phyloP scores from a whole-genome alignment of 2,797 vertebrate species.

The Acrossocheilus wenchowensis region DNA sequence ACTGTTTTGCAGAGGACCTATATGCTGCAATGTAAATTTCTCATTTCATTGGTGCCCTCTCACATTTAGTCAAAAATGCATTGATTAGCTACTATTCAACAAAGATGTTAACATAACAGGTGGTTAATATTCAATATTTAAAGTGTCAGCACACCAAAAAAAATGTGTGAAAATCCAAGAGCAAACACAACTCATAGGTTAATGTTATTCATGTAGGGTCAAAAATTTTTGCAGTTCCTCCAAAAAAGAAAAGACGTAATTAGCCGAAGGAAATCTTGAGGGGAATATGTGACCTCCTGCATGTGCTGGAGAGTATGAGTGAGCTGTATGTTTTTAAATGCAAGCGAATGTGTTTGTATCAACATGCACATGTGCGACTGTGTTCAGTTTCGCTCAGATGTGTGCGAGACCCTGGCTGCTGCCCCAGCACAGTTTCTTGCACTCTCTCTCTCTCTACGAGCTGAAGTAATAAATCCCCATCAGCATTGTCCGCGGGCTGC shows the following conservation, averaged over 20 bases:
- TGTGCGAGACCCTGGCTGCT: not conserved
- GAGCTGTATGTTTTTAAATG: conserved; percentile 14
- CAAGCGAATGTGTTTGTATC: conserved; percentile 57
- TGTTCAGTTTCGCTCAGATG: conserved; percentile 13
- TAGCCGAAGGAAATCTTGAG: conserved; percentile 15
- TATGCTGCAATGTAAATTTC: not conserved
- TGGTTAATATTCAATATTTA: not conserved
- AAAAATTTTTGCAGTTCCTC: not conserved
- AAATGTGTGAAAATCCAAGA: not conserved
- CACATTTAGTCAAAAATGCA: not conserved
- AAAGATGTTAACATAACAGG: not conserved
- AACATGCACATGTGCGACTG: conserved; percentile 12
- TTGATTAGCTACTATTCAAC: conserved; percentile 3
- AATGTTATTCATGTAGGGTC: conserved; percentile 15
- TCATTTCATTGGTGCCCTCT: not conserved
- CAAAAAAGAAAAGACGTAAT: conserved; percentile 13
- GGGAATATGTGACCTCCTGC: conserved; percentile 29
- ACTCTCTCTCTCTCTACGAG: conserved; percentile 25
- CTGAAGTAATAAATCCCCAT: conserved; percentile 76
- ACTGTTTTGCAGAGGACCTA: not conserved
- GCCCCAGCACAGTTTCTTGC: conserved; percentile 28
- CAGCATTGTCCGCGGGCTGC: conserved; percentile 65
- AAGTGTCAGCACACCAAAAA: not conserved
- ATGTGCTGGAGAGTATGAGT: conserved; percentile 52
- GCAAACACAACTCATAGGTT: not conserved